Evolutionary conservation across 2,113 vertebrate species (phyloP), one percentile per base, ranked within the genome.

Genomic region (Corythoichthys haematopterus): DNA sequence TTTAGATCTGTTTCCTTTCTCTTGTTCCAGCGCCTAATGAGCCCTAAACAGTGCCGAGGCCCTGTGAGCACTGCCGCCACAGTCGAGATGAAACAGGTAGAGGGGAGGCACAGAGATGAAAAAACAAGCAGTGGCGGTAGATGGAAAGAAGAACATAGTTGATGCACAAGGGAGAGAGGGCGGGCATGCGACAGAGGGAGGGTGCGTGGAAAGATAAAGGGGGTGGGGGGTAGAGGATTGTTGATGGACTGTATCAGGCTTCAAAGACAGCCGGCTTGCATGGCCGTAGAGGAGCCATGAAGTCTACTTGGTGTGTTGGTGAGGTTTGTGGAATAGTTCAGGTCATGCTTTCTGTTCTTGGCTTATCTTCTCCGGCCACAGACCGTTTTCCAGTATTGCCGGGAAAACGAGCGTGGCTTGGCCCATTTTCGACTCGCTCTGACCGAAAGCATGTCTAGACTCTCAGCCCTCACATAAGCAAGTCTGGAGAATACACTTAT

Each of bases 301-400:
- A 85, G 85, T 85, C 85, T 87, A 68, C 53, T 60, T 68, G 65
- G 74, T 76, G 78, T 73, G 80, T 79, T 59, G 79, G 77, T 61
- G 72, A 70, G 79, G 78, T 72, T 71, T 65, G 77, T 4, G 61
- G 80, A 79, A 79, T 69, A 75, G 78, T 76, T 78, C 66, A 66
- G 84, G 80, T 89, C 82, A 86, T 64, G 73, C 73, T 78, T 76
- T 83, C 74, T 79, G 75, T 84, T 87, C 82, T 75, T 72, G 80
- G 80, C 88, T 87, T 88, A 88, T 90, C 89, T 87, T 83, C 80
- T 79, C 78, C 76, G 77, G 80, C 85, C 85, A 85, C 83, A 80
- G 80, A 84, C 75, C 45, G 57, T 80, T 82, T 86, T 85, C 78
- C 81, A 80, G 83, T 80, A 87, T 88, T 79, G 77, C 63, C 2